A percentile compares a stretch with the other conserved stretches of the same genome.
These are phyloP conservation scores for Pardalotus punctatus DNA, from an alignment of 2,113 vertebrate species.

Conservation along the genomic window DNA sequence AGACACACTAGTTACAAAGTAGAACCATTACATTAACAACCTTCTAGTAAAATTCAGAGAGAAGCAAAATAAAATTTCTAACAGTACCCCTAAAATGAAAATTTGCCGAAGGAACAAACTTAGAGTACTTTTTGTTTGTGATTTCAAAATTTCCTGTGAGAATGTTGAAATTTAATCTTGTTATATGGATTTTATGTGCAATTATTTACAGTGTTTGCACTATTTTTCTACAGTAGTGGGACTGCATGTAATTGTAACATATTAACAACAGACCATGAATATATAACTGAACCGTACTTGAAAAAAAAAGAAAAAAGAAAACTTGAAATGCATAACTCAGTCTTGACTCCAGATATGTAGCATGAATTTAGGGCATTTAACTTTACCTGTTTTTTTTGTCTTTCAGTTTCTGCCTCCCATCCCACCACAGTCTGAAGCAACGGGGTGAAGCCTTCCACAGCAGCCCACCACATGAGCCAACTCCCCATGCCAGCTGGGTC, in stretches of 20 bases:
- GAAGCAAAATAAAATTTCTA: not conserved
- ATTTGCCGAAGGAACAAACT: not conserved
- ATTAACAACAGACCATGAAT: not conserved
- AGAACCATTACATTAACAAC: not conserved
- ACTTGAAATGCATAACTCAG: not conserved
- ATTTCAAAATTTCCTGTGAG: not conserved
- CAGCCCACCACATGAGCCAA: not conserved
- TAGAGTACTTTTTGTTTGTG: not conserved
- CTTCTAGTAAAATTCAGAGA: not conserved
- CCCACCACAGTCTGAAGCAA: rapidly evolving
- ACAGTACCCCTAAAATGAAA: not conserved
- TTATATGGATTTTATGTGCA: not conserved
- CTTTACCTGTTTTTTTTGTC: not conserved
- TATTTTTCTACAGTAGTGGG: not conserved
- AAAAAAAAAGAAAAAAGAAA: not conserved
- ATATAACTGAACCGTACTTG: not conserved
- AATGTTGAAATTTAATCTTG: not conserved
- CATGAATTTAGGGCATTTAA: not conserved
- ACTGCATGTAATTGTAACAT: not conserved
- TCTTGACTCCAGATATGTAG: not conserved
- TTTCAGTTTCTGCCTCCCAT: not conserved
- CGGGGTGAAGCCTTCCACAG: not conserved
- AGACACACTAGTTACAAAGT: not conserved
- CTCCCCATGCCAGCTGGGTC: not conserved
- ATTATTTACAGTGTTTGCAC: not conserved